Evolutionary conservation across 2,113 vertebrate genomes (phyloP).

Genomic region (Heterotilapia buettikoferi): DNA sequence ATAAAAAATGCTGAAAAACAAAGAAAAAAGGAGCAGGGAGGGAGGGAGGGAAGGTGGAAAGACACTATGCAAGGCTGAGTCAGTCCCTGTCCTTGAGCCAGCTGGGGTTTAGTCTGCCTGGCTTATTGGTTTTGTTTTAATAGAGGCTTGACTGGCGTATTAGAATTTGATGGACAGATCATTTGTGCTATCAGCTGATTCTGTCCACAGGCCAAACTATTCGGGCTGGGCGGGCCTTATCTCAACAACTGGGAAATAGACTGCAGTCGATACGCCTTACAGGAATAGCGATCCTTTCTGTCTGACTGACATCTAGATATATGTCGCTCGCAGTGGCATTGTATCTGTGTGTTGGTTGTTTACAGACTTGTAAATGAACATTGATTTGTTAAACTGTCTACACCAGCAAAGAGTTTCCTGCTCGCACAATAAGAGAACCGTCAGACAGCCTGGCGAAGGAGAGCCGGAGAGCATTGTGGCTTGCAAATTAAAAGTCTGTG

Average conservation of each 20-base stretch:
- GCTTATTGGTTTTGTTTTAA: background rate
- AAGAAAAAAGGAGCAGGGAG: background rate
- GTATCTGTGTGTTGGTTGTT: slow-evolving; percentile 3
- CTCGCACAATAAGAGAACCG: background rate
- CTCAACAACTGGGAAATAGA: background rate
- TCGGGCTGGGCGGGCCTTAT: slow-evolving; percentile 33
- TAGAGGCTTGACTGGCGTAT: background rate
- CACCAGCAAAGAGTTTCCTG: slow-evolving; percentile 13
- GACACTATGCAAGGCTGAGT: background rate
- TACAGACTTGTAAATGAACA: slow-evolving; percentile 51
- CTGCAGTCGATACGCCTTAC: background rate
- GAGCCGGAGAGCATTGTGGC: background rate
- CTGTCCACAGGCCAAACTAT: background rate
- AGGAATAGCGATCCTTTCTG: background rate
- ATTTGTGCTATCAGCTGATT: slow-evolving; percentile 7
- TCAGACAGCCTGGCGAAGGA: background rate
- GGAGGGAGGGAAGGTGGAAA: background rate
- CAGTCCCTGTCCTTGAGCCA: background rate
- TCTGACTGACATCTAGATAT: slow-evolving; percentile 20
- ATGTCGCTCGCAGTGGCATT: background rate
- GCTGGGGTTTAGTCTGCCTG: background rate
- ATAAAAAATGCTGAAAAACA: background rate
- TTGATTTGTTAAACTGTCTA: slow-evolving; percentile 35
- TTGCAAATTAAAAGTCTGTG: background rate
- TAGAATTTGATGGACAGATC: slow-evolving; percentile 6